Evolutionary conservation across 2,888 invertebrate species (phyloP).

Genomic region (Tetrapedia diversipes): DNA sequence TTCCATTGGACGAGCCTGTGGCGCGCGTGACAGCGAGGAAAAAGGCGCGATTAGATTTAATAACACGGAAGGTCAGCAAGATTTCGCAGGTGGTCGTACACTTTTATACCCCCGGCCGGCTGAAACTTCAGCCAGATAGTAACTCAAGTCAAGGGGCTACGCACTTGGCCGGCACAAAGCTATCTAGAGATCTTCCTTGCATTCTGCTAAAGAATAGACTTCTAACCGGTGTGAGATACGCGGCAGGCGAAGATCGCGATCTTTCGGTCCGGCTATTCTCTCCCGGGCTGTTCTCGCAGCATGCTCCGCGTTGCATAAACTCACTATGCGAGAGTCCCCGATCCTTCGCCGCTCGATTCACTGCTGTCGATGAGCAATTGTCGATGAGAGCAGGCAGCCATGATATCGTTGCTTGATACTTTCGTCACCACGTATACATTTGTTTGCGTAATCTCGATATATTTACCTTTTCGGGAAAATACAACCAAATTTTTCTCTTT

Average conservation of each 20-base stretch:
- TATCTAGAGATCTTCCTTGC: slow-evolving; percentile 75
- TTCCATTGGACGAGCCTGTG: neutral
- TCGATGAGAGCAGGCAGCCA: neutral
- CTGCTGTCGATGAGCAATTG: slow-evolving; percentile 41
- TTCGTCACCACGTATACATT: too few species aligned
- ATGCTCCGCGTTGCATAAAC: slow-evolving; percentile 46
- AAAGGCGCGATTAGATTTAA: slow-evolving; percentile 49
- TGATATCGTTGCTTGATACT: neutral
- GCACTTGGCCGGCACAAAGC: slow-evolving; percentile 74
- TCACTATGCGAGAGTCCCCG: slow-evolving; percentile 7
- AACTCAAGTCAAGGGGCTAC: slow-evolving; percentile 76
- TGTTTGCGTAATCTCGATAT: too few species aligned
- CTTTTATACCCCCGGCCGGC: slow-evolving; percentile 61
- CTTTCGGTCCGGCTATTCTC: slow-evolving; percentile 66
- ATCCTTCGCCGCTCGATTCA: slow-evolving; percentile 31
- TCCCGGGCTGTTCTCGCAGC: slow-evolving; percentile 41
- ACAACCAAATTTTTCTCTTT: too few species aligned
- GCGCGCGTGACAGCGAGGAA: slow-evolving; percentile 2
- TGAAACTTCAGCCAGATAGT: slow-evolving; percentile 77
- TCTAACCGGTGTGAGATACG: slow-evolving; percentile 69
- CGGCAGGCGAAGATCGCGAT: slow-evolving; percentile 67
- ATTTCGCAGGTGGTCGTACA: slow-evolving; percentile 74
- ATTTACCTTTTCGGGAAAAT: too few species aligned
- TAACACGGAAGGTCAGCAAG: slow-evolving; percentile 50
- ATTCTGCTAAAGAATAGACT: slow-evolving; percentile 74